Percentiles rank a stretch among this genome's conserved stretches.
Conservation (phyloP, 2,888 invertebrate species). For the Clanis bilineata region DNA sequence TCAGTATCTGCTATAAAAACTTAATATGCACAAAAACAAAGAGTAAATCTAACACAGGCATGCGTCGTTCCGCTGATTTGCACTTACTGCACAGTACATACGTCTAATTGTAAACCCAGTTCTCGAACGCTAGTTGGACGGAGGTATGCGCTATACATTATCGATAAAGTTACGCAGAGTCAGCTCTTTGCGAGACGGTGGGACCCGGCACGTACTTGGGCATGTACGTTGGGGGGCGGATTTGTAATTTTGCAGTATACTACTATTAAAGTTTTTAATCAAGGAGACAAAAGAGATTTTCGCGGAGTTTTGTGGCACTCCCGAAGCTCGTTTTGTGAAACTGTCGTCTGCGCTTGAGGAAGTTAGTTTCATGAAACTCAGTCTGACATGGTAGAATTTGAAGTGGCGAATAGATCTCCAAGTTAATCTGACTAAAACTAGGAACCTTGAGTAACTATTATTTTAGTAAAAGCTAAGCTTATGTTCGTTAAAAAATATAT, state of each 20-base stretch:
- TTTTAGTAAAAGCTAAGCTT: too few relatives aligned
- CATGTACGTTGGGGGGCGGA: not conserved
- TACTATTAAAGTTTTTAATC: not conserved
- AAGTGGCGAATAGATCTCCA: too few relatives aligned
- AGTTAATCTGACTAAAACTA: too few relatives aligned
- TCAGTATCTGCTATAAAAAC: too few relatives aligned
- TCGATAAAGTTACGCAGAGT: slow-evolving; percentile 41
- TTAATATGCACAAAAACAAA: not conserved
- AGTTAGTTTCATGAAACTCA: too few relatives aligned
- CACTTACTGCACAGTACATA: not conserved
- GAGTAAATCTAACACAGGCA: too few relatives aligned
- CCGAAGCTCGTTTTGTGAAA: too few relatives aligned
- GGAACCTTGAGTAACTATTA: too few relatives aligned
- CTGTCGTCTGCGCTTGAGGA: too few relatives aligned
- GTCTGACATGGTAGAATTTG: too few relatives aligned
- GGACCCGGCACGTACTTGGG: not conserved
- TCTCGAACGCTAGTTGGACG: slow-evolving; percentile 10
- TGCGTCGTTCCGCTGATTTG: slow-evolving; percentile 9
- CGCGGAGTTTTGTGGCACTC: too few relatives aligned
- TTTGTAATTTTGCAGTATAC: not conserved
- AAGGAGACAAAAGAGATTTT: not conserved
- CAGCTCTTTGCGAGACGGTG: slow-evolving; percentile 21
- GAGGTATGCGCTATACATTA: slow-evolving; percentile 33
- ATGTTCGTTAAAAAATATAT: too few relatives aligned
- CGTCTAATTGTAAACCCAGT: slow-evolving; percentile 11